phyloP scores from a whole-genome alignment of 2,888 invertebrate species.

The Nymphalis urticae region DNA sequence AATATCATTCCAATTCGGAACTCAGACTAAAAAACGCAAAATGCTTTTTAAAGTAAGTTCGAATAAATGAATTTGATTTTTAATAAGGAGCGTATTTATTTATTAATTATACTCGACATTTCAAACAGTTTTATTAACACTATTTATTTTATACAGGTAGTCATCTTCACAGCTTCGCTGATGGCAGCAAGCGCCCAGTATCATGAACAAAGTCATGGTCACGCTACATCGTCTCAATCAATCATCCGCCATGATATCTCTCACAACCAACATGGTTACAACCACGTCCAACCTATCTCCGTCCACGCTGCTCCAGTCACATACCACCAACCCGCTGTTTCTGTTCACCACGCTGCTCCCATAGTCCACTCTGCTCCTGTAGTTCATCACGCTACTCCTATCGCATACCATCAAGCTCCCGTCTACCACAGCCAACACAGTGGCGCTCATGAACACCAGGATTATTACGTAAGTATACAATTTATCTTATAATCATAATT shows the following conservation, averaged over 20 bases:
- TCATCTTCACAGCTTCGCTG: conserved; percentile 35
- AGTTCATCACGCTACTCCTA: conserved; percentile 44
- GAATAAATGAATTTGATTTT: too few species aligned
- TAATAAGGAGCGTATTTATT: too few species aligned
- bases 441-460: conserved; percentile 47
- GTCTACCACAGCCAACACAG: conserved; percentile 42
- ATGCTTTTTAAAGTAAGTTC: neutral
- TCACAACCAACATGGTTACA: conserved; percentile 35
- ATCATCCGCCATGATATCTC: conserved; percentile 37
- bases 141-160: too few species aligned
- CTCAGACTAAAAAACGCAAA: neutral
- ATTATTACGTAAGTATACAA: conserved; percentile 57
- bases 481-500: too few species aligned
- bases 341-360: conserved; percentile 17
- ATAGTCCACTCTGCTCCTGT: conserved; percentile 21
- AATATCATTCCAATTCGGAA: neutral
- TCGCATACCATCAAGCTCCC: conserved; percentile 21
- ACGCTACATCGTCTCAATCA: conserved; percentile 40
- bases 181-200: conserved; percentile 48
- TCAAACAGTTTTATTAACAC: too few species aligned
- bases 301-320: conserved; percentile 21
- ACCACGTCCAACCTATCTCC: conserved; percentile 24
- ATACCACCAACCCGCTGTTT: conserved; percentile 8
- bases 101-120: too few species aligned
- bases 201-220: conserved; percentile 43